These are phyloP conservation scores for Mirounga angustirostris DNA, from an alignment of 2,113 vertebrate genomes.

Conservation along the genomic window DNA sequence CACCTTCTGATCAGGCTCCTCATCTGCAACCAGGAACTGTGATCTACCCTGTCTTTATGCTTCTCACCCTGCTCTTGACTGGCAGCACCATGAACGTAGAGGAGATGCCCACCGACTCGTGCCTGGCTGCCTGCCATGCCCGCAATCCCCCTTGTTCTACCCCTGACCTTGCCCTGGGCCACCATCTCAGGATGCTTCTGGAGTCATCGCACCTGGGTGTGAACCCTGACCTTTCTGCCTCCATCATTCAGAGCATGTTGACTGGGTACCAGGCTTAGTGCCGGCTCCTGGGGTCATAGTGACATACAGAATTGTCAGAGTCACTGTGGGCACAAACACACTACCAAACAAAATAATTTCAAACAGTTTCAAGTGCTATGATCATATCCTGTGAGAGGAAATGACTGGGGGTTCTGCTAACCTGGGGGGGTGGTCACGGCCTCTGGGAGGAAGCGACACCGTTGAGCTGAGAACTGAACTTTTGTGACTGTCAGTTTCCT, in stretches of 20 bases:
- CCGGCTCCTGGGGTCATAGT: accelerated
- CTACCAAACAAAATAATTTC: background rate
- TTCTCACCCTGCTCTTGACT: background rate
- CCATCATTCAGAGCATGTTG: accelerated
- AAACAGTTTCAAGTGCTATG: background rate
- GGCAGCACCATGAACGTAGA: accelerated
- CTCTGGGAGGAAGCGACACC: background rate
- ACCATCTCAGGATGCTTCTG: background rate
- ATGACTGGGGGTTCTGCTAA: background rate
- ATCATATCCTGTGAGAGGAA: background rate
- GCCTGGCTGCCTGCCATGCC: background rate
- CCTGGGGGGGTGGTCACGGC: accelerated
- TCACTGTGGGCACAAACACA: background rate
- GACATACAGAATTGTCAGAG: background rate
- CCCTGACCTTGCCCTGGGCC: background rate
- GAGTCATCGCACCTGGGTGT: background rate
- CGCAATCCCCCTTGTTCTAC: accelerated
- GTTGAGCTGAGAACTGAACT: background rate
- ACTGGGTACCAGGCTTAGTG: no score
- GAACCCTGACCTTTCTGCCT: background rate
- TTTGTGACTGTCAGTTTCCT: background rate
- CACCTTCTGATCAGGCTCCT: background rate
- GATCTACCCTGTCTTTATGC: accelerated
- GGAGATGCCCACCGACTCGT: background rate
- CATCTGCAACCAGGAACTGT: accelerated